Percentiles rank a stretch among this genome's conserved stretches.
Conservation (phyloP, 2,113 vertebrate genomes). For the Mionectes macconnelli region DNA sequence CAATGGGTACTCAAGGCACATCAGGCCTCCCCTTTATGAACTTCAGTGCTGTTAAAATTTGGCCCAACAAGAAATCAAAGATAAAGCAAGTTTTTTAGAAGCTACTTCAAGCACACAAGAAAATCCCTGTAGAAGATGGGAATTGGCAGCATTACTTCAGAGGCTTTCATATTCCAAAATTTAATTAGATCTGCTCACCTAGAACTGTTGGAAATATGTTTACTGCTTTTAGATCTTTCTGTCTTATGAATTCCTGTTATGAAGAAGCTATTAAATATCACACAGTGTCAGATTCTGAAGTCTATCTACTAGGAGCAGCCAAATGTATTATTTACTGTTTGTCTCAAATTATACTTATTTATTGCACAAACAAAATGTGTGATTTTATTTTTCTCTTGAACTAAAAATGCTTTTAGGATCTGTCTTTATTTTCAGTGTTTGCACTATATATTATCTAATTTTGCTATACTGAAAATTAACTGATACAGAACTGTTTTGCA, state of each 20-base stretch:
- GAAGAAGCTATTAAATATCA: slow-evolving; percentile 26
- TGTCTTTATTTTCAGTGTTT: slow-evolving; percentile 9
- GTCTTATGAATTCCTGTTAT: slow-evolving; percentile 13
- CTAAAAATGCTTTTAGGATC: background rate
- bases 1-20: background rate
- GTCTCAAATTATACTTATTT: background rate
- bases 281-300: slow-evolving; percentile 11
- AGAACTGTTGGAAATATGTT: slow-evolving; percentile 34
- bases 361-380: background rate
- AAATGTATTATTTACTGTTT: slow-evolving; percentile 44
- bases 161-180: slow-evolving; percentile 52
- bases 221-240: slow-evolving; percentile 51
- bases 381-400: background rate
- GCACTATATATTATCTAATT: background rate
- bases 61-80: background rate
- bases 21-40: background rate
- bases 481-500: background rate
- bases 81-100: background rate
- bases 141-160: slow-evolving; percentile 34
- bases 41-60: background rate
- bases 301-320: background rate
- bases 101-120: background rate
- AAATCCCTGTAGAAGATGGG: slow-evolving; percentile 4
- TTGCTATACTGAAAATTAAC: slow-evolving; percentile 7
- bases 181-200: slow-evolving; percentile 44